A percentile compares a stretch with the other conserved stretches of the same genome.
Evolutionary conservation across 2,888 invertebrate species (phyloP).

Genomic region (Phytoseiulus persimilis): DNA sequence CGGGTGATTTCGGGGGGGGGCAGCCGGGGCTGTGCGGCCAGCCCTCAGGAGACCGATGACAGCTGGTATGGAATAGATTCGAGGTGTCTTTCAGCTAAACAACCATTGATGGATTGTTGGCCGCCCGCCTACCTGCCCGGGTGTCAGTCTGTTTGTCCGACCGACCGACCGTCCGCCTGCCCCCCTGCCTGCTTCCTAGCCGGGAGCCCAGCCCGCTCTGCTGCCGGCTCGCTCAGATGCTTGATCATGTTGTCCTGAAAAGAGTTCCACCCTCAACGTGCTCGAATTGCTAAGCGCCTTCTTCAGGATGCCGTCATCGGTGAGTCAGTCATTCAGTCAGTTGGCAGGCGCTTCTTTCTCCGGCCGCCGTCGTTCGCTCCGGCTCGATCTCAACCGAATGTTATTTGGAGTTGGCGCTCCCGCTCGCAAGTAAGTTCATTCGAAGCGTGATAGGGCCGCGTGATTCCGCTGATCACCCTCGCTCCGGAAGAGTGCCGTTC

Average conservation of each 20-base stretch:
- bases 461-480: too few relatives aligned
- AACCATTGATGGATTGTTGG: slow-evolving; percentile 5
- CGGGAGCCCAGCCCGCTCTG: neutral
- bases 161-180: neutral
- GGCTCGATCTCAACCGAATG: too few relatives aligned
- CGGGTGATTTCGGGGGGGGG: neutral
- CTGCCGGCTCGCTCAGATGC: neutral
- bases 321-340: neutral
- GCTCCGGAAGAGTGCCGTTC: too few relatives aligned
- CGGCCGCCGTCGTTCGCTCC: too few relatives aligned
- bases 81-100: neutral
- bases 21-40: neutral
- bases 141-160: neutral
- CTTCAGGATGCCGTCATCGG: neutral
- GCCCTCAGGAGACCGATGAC: neutral
- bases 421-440: too few relatives aligned
- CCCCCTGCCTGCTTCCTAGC: neutral
- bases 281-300: neutral
- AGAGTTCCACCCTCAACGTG: slow-evolving; percentile 5
- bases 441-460: too few relatives aligned
- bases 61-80: slow-evolving; percentile 5
- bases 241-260: neutral
- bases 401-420: too few relatives aligned
- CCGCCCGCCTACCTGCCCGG: neutral
- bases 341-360: too few relatives aligned